Evolutionary conservation across 2,113 vertebrate species (phyloP).

Genomic region (Dolichotis patagonum): DNA sequence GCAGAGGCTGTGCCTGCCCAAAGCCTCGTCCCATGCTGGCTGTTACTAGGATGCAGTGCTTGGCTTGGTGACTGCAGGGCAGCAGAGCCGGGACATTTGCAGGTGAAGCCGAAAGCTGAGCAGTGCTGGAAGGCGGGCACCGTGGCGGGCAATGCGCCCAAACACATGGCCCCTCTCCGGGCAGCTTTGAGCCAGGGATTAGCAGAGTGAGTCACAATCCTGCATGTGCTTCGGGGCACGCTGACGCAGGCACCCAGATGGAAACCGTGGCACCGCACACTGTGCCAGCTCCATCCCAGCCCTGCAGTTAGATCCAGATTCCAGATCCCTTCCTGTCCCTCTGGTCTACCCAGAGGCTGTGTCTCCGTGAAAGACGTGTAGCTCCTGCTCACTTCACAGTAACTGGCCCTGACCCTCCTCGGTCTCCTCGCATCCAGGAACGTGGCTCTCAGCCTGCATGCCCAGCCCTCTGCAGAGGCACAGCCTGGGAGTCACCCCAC

Average conservation of each 20-base stretch:
- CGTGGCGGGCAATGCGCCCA: too few relatives aligned
- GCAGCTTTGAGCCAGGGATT: neutral
- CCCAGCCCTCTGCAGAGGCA: neutral
- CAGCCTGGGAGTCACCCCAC: constrained; percentile 16
- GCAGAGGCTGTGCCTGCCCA: neutral
- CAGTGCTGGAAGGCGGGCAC: neutral
- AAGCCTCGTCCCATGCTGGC: neutral
- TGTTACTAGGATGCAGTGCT: neutral
- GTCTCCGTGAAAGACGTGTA: neutral
- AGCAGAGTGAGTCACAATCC: neutral
- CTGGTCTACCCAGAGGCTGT: neutral
- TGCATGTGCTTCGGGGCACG: rapidly evolving
- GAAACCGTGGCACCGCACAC: neutral
- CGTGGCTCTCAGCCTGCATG: neutral
- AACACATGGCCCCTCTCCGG: rapidly evolving
- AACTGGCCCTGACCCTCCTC: rapidly evolving
- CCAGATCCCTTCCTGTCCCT: neutral
- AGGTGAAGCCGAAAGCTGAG: neutral
- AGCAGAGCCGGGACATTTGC: neutral
- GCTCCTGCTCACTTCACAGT: neutral
- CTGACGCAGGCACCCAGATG: neutral
- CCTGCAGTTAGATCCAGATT: neutral
- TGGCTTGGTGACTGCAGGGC: neutral
- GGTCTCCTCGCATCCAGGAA: neutral
- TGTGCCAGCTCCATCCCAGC: neutral